phyloP scores from a whole-genome alignment of 2,888 invertebrate species.

The Pyrocoelia pectoralis region DNA sequence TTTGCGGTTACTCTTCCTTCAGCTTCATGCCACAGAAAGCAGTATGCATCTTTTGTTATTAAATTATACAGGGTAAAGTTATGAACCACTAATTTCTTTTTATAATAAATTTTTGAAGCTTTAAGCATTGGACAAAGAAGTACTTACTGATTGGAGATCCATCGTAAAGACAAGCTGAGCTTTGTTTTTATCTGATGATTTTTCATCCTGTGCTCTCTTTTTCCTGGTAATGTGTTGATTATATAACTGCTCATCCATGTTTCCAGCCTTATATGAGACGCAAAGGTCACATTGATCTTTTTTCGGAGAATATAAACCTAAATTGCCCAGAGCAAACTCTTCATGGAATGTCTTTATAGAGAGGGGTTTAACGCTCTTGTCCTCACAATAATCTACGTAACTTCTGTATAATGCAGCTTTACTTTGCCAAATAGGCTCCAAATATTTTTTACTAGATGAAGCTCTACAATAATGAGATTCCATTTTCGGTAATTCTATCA shows the following conservation, averaged over 20 bases:
- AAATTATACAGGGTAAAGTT: not conserved
- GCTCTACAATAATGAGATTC: not conserved
- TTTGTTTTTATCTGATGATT: not conserved
- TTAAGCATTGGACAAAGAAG: not conserved
- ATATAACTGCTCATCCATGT: not conserved
- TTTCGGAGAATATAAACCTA: not conserved
- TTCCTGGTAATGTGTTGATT: not conserved
- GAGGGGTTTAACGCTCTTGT: not conserved
- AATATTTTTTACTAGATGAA: not conserved
- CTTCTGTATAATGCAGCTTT: not conserved
- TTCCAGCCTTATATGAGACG: not conserved
- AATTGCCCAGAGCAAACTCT: not conserved
- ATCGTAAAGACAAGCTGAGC: not conserved
- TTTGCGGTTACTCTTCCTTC: not conserved
- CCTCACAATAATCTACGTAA: not conserved
- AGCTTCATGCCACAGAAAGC: slow-evolving; percentile 1
- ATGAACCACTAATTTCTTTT: not conserved
- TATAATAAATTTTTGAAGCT: not conserved
- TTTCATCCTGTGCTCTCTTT: not conserved
- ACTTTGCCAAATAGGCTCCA: not conserved
- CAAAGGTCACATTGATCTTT: slow-evolving; percentile 1
- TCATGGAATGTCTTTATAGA: not conserved
- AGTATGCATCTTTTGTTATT: not conserved
- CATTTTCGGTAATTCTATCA: not conserved
- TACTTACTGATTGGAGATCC: slow-evolving; percentile 5